phyloP scores from a whole-genome alignment of 1,140 invertebrate species.

The Cotesia typhae region DNA sequence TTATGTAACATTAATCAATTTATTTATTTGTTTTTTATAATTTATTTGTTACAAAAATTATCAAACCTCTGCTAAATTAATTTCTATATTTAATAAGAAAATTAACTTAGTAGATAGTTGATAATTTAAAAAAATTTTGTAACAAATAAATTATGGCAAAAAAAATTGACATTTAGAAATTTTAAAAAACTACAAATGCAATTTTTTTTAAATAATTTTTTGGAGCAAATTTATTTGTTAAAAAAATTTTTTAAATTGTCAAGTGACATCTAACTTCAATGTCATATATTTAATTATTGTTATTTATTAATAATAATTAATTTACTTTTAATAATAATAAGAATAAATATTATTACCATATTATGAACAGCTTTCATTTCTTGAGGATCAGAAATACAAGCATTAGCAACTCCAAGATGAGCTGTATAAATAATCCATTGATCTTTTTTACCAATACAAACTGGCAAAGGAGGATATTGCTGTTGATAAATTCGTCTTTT shows the following conservation, averaged over 20 bases:
- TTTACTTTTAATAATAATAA: neutral
- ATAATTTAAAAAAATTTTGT: no score
- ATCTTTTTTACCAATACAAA: conserved; percentile 62
- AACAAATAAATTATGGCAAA: no score
- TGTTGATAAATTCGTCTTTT: conserved; percentile 56
- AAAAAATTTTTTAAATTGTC: no score
- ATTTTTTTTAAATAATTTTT: no score
- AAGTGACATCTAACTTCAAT: neutral
- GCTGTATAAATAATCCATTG: conserved; percentile 68
- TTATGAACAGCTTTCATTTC: conserved; percentile 72
- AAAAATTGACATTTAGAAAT: no score
- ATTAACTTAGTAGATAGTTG: no score
- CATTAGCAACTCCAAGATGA: conserved; percentile 71
- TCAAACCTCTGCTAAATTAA: neutral
- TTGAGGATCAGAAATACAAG: conserved; percentile 70
- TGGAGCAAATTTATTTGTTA: no score
- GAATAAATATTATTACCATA: conserved; percentile 61
- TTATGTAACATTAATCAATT: conserved; percentile 2
- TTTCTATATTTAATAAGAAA: neutral
- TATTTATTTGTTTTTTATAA: no score
- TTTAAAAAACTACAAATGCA: no score
- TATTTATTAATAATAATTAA: neutral
- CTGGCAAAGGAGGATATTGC: conserved; percentile 60
- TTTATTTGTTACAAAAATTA: no score
- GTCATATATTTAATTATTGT: no score